Evolutionary conservation across 2,797 vertebrate species (phyloP).

Genomic region (Anas capensis): DNA sequence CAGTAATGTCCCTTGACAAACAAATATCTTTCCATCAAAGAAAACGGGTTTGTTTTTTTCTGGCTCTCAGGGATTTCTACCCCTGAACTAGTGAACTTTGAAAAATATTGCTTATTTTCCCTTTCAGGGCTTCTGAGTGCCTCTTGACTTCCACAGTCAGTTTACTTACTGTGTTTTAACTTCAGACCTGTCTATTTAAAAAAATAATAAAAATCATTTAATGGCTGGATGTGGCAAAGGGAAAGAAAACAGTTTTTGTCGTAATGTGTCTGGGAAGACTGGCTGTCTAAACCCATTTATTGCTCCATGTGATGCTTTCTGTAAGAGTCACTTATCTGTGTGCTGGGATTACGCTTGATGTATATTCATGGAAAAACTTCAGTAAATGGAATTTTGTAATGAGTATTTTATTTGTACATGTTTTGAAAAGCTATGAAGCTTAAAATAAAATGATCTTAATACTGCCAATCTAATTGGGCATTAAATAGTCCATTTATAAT

Average conservation of each 20-base stretch:
- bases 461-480: background rate
- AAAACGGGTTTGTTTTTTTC: slow-evolving; percentile 19
- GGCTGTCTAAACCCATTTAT: background rate
- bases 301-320: background rate
- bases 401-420: slow-evolving; percentile 46
- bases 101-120: slow-evolving; percentile 34
- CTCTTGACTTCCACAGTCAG: slow-evolving; percentile 19
- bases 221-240: background rate
- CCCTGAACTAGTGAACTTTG: slow-evolving; percentile 62
- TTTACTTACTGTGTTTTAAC: slow-evolving; percentile 13
- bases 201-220: background rate
- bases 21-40: background rate
- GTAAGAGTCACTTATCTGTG: slow-evolving; percentile 22
- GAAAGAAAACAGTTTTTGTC: background rate
- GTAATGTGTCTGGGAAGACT: background rate
- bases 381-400: slow-evolving; percentile 47
- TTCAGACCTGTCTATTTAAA: background rate
- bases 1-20: background rate
- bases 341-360: slow-evolving; percentile 27
- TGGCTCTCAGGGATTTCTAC: slow-evolving; percentile 51
- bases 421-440: slow-evolving; percentile 48
- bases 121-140: slow-evolving; percentile 49
- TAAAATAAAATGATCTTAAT: slow-evolving; percentile 59
- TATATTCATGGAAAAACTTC: slow-evolving; percentile 43
- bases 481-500: background rate